Conservation (phyloP, 2,113 vertebrate genomes). For the Sterna hirundo region DNA sequence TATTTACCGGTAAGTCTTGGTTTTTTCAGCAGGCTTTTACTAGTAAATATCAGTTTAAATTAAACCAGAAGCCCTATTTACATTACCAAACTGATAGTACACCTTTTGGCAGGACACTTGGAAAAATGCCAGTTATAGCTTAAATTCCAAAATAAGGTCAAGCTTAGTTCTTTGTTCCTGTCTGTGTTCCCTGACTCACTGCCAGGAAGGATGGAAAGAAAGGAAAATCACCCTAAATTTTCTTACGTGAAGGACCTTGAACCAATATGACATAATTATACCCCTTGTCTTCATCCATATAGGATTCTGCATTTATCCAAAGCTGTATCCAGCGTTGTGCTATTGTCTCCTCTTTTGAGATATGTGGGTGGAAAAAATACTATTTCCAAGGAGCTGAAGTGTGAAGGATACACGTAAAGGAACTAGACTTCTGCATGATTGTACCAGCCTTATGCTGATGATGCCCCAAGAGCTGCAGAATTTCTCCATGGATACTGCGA, state of each 20-base stretch:
- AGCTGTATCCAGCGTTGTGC: slow-evolving; percentile 1
- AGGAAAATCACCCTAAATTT: not conserved
- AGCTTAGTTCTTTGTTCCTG: not conserved
- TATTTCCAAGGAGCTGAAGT: slow-evolving; percentile 4
- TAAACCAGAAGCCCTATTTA: slow-evolving; percentile 74
- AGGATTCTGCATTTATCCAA: not conserved
- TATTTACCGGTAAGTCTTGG: slow-evolving; percentile 79
- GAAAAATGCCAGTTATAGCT: not conserved
- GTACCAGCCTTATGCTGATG: slow-evolving; percentile 30
- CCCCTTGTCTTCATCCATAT: not conserved
- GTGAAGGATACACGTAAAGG: slow-evolving; percentile 10
- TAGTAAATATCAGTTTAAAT: slow-evolving; percentile 79
- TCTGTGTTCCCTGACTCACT: not conserved
- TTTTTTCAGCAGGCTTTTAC: slow-evolving; percentile 78
- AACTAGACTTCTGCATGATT: not conserved
- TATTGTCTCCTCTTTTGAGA: slow-evolving; percentile 8
- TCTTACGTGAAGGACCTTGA: not conserved
- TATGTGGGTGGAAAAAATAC: not conserved
- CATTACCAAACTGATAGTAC: slow-evolving; percentile 17
- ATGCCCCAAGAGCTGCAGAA: slow-evolving; percentile 67
- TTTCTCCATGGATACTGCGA: slow-evolving; percentile 48
- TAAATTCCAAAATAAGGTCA: not conserved
- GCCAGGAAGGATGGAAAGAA: not conserved
- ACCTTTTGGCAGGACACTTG: slow-evolving; percentile 6
- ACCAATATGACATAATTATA: not conserved